phyloP scores from a whole-genome alignment of 2,113 vertebrate species.

The Zapornia atra region DNA sequence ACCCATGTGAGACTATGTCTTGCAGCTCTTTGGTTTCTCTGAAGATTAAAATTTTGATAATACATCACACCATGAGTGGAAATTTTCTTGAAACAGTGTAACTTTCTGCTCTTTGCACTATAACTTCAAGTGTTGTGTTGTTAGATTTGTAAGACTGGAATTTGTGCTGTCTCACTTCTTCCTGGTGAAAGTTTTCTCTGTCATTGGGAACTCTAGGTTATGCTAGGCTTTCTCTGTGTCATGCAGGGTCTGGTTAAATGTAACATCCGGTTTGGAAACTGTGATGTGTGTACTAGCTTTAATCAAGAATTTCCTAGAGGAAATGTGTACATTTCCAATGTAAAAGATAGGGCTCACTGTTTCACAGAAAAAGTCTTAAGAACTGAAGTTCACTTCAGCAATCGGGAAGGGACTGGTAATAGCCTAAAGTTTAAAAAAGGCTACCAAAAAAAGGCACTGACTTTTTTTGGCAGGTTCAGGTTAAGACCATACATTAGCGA shows the following conservation, averaged over 20 bases:
- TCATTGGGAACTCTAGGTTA: not conserved
- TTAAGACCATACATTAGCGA: not conserved
- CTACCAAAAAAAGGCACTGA: not conserved
- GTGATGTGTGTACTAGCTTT: not conserved
- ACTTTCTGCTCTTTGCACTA: not conserved
- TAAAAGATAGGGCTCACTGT: not conserved
- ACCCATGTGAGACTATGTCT: not conserved
- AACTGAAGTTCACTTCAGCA: not conserved
- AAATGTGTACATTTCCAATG: not conserved
- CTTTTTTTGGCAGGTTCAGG: not conserved
- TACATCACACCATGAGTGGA: not conserved
- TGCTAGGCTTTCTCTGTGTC: not conserved
- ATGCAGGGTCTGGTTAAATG: not conserved
- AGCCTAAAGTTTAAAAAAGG: not conserved
- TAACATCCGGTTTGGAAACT: not conserved
- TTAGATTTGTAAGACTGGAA: not conserved
- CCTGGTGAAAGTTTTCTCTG: not conserved
- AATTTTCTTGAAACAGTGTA: not conserved
- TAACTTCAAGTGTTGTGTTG: not conserved
- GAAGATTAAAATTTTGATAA: not conserved
- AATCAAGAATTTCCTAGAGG: not conserved
- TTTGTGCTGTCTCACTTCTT: not conserved
- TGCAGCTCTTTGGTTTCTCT: not conserved
- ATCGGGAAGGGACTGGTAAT: not conserved
- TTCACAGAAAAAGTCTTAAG: not conserved